A percentile compares a stretch with the other conserved stretches of the same genome.
Evolutionary conservation across 1,140 invertebrate species (phyloP).

Genomic region (Drosophila nikananu): DNA sequence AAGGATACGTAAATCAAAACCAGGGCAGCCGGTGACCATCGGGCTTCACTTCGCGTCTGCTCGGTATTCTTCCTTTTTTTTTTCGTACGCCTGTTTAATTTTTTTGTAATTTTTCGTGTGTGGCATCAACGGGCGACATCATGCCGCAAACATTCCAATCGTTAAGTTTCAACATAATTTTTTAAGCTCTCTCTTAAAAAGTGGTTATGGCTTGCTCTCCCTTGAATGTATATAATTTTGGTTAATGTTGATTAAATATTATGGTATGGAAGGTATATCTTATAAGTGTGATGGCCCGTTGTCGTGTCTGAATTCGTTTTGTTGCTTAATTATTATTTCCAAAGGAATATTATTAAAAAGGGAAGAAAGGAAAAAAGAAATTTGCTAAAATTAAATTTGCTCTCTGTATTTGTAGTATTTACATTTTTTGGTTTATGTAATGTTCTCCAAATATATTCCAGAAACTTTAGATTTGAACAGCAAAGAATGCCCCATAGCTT

Average conservation of each 20-base stretch:
- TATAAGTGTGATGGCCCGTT: slow-evolving; percentile 22
- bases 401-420: neutral
- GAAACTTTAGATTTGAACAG: neutral
- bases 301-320: slow-evolving; percentile 12
- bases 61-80: slow-evolving; percentile 33
- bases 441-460: too few species aligned
- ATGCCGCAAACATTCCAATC: slow-evolving; percentile 56
- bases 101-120: slow-evolving; percentile 35
- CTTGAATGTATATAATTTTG: slow-evolving; percentile 42
- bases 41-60: slow-evolving; percentile 61
- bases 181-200: slow-evolving; percentile 42
- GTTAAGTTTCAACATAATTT: slow-evolving; percentile 63
- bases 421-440: neutral
- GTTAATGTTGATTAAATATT: slow-evolving; percentile 47
- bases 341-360: neutral
- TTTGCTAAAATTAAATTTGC: neutral
- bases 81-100: slow-evolving; percentile 41
- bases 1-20: slow-evolving; percentile 37
- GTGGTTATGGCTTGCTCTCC: slow-evolving; percentile 4
- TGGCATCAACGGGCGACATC: slow-evolving; percentile 41
- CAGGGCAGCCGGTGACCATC: slow-evolving; percentile 64
- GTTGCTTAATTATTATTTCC: neutral
- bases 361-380: neutral
- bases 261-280: slow-evolving; percentile 3
- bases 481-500: too few species aligned